phyloP scores from a whole-genome alignment of 1,140 invertebrate species.

The Bombyx mandarina region DNA sequence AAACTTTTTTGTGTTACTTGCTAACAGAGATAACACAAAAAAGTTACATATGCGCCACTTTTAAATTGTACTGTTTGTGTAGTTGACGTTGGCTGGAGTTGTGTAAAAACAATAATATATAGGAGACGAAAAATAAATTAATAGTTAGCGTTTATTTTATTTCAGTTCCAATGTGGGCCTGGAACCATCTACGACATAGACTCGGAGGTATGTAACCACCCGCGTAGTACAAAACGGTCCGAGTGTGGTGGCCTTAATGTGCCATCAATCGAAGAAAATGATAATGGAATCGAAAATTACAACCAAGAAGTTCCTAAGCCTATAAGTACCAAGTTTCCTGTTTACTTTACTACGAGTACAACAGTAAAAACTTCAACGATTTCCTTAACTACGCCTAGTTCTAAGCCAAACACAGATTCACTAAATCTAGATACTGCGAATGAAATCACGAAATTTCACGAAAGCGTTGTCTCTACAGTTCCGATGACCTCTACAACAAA shows the following conservation, averaged over 20 bases:
- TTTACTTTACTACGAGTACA: slow-evolving; percentile 3
- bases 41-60: too few relatives aligned
- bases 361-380: slow-evolving; percentile 1
- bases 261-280: slow-evolving; percentile 12
- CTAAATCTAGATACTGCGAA: background rate
- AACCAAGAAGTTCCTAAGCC: slow-evolving; percentile 41
- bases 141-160: slow-evolving; percentile 3
- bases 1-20: too few relatives aligned
- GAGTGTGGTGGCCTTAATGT: slow-evolving; percentile 62
- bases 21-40: too few relatives aligned
- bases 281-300: slow-evolving; percentile 38
- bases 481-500: too few relatives aligned
- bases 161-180: slow-evolving; percentile 79
- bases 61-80: too few relatives aligned
- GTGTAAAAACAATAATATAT: background rate
- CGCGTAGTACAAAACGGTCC: slow-evolving; percentile 72
- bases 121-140: background rate
- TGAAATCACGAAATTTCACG: background rate
- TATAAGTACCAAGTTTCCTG: slow-evolving; percentile 27
- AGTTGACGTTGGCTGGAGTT: too few relatives aligned
- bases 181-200: slow-evolving; percentile 80
- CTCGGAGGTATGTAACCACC: slow-evolving; percentile 77
- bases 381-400: background rate
- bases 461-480: too few relatives aligned
- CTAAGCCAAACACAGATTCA: slow-evolving; percentile 1